phyloP scores from a whole-genome alignment of 1,140 invertebrate genomes.

The Sycophaga agraensis region DNA sequence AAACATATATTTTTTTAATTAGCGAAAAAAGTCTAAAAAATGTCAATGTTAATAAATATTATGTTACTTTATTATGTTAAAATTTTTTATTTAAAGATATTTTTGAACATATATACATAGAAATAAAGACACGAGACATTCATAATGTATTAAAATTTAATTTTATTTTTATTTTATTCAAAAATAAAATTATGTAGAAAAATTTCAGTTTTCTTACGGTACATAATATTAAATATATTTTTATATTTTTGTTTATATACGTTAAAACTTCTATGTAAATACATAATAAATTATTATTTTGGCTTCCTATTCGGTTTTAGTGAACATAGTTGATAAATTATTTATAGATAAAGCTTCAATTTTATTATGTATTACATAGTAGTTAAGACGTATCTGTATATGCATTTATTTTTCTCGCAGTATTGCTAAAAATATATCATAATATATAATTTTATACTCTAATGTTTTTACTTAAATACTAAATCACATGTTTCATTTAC shows the following conservation, averaged over 20 bases:
- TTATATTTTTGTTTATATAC: constrained; percentile 28
- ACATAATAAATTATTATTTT: constrained; percentile 10
- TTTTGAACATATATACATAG: background rate
- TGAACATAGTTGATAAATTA: background rate
- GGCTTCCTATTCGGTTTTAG: background rate
- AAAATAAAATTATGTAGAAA: constrained; percentile 60
- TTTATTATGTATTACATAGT: constrained; percentile 8
- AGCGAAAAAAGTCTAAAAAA: background rate
- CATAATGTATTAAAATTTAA: constrained; percentile 52
- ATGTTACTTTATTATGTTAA: too few relatives aligned
- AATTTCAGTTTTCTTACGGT: constrained; percentile 46
- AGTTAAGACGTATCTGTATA: background rate
- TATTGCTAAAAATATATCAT: constrained; percentile 23
- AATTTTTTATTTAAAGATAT: too few relatives aligned
- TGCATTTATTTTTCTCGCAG: background rate
- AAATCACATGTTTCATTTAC: constrained; percentile 55
- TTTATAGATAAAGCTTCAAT: background rate
- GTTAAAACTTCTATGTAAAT: constrained; percentile 7
- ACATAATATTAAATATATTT: constrained; percentile 45
- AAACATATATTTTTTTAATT: background rate
- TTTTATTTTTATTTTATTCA: constrained; percentile 56
- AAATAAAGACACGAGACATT: background rate
- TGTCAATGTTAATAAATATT: background rate
- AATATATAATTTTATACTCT: constrained; percentile 39
- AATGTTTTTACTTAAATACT: constrained; percentile 51